phyloP scores from a whole-genome alignment of 2,888 invertebrate genomes.

The Aplocera efformata region DNA sequence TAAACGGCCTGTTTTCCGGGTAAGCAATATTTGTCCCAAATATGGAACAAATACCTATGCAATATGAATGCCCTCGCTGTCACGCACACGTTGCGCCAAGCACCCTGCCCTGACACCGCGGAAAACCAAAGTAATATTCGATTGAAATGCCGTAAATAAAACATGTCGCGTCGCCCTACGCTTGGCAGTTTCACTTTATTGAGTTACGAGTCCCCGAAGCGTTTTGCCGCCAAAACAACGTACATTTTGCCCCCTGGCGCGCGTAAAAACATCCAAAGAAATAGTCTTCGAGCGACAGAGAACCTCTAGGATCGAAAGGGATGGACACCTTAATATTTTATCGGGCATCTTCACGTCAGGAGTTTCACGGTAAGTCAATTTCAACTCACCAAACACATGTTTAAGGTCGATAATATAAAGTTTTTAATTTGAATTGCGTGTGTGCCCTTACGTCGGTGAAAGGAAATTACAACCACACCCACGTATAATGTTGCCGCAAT shows the following conservation, averaged over 20 bases:
- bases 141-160: slow-evolving; percentile 79
- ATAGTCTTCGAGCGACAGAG: slow-evolving; percentile 57
- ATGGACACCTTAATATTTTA: slow-evolving; percentile 75
- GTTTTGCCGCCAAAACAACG: slow-evolving; percentile 81
- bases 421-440: slow-evolving; percentile 58
- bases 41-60: slow-evolving; percentile 24
- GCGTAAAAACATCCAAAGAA: slow-evolving; percentile 75
- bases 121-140: slow-evolving; percentile 67
- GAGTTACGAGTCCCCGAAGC: slow-evolving; percentile 77
- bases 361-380: slow-evolving; percentile 31
- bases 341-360: slow-evolving; percentile 73
- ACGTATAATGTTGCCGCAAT: slow-evolving; percentile 80
- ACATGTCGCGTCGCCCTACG: slow-evolving; percentile 70
- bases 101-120: slow-evolving; percentile 52
- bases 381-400: slow-evolving; percentile 9
- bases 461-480: slow-evolving; percentile 81
- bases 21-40: slow-evolving; percentile 28
- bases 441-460: slow-evolving; percentile 81
- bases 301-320: slow-evolving; percentile 63
- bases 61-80: slow-evolving; percentile 35
- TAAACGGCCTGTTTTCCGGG: slow-evolving; percentile 43
- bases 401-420: slow-evolving; percentile 42
- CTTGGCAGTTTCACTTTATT: slow-evolving; percentile 73
- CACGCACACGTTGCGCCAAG: slow-evolving; percentile 36
- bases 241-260: slow-evolving; percentile 79